Percentiles rank a stretch among this genome's conserved stretches.
phyloP scores from a whole-genome alignment of 23 tunicate species.

The Trididemnum nubilum region DNA sequence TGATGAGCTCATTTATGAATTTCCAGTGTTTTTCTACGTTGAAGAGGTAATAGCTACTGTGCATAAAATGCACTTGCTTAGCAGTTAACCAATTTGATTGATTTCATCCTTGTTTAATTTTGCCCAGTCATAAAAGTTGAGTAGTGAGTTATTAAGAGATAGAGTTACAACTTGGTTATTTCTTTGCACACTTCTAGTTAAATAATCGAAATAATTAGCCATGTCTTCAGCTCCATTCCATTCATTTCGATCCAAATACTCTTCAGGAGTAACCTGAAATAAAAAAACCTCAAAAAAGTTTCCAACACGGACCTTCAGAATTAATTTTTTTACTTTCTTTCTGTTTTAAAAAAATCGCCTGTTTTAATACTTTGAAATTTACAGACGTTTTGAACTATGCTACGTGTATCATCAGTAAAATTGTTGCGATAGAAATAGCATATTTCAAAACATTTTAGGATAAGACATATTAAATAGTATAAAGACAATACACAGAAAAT shows the following conservation, averaged over 20 bases:
- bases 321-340: neutral
- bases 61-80: too few relatives aligned
- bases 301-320: too few relatives aligned
- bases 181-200: constrained; percentile 52
- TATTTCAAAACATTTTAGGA: too few relatives aligned
- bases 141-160: constrained; percentile 7
- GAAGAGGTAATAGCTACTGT: too few relatives aligned
- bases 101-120: neutral
- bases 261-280: constrained; percentile 63
- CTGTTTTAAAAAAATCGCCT: neutral
- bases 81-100: neutral
- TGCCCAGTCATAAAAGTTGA: constrained; percentile 52
- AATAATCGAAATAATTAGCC: constrained; percentile 71
- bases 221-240: constrained; percentile 58
- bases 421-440: too few relatives aligned
- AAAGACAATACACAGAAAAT: too few relatives aligned
- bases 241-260: constrained; percentile 20
- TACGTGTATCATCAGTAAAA: too few relatives aligned
- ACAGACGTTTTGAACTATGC: too few relatives aligned
- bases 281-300: neutral
- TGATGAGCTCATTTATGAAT: too few relatives aligned
- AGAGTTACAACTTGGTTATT: constrained; percentile 42
- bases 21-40: too few relatives aligned
- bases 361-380: too few relatives aligned
- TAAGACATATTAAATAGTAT: too few relatives aligned